Evolutionary conservation across 2,888 invertebrate genomes (phyloP).

Genomic region (Clitarchus hookeri): DNA sequence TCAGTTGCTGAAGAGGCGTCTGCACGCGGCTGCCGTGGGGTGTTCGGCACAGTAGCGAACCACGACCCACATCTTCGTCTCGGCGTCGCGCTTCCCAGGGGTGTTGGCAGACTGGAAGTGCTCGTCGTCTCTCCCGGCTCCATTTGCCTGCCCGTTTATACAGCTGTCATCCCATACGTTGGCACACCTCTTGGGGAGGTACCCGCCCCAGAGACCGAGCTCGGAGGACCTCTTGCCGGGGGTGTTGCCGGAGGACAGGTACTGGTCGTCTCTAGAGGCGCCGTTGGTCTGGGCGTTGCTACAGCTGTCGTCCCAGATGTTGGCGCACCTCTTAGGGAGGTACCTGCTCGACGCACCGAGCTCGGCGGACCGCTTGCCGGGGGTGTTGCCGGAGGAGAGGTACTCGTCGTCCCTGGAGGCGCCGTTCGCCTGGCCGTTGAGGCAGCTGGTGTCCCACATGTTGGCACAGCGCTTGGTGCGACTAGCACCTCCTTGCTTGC

Average conservation of each 20-base stretch:
- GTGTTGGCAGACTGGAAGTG: conserved; percentile 28
- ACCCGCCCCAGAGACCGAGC: conserved; percentile 21
- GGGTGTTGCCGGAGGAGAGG: conserved; percentile 30
- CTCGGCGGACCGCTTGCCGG: conserved; percentile 29
- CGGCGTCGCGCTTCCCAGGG: conserved; percentile 34
- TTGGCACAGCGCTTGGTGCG: conserved; percentile 25
- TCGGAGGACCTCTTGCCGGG: conserved; percentile 23
- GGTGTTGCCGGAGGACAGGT: conserved; percentile 29
- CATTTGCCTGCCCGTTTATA: conserved; percentile 32
- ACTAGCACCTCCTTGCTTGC: not conserved
- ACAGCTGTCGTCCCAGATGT: conserved; percentile 38
- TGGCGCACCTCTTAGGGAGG: conserved; percentile 32
- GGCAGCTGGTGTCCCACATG: conserved; percentile 34
- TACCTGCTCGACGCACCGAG: not conserved
- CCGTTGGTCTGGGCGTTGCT: conserved; percentile 37
- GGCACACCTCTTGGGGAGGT: conserved; percentile 37
- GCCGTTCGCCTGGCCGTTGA: conserved; percentile 31
- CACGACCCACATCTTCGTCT: not conserved
- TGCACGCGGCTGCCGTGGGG: not conserved
- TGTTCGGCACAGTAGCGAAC: not conserved
- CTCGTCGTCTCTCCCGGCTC: conserved; percentile 32
- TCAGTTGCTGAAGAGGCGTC: not conserved
- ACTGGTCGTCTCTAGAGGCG: conserved; percentile 34
- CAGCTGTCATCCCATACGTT: conserved; percentile 38
- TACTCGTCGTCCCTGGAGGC: conserved; percentile 32